These are phyloP conservation scores for Scyliorhinus canicula DNA, from an alignment of 2,797 vertebrate species.

Conservation along the genomic window DNA sequence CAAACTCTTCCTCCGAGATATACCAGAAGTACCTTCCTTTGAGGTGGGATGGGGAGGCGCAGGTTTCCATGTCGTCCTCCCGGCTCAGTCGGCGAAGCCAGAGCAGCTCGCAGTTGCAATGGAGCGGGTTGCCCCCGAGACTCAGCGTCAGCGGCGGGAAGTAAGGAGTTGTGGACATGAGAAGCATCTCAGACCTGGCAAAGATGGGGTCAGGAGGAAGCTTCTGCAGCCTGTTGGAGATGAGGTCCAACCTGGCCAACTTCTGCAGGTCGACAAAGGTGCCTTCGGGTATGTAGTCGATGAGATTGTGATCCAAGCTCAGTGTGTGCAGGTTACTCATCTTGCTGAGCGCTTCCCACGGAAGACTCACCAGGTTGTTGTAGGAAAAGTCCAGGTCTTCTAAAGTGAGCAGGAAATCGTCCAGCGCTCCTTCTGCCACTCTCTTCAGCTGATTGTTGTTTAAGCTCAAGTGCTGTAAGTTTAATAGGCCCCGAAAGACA, in stretches of 20 bases:
- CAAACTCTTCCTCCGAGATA: conserved; percentile 85
- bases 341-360: conserved; percentile 88
- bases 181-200: conserved; percentile 75
- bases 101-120: conserved; percentile 93
- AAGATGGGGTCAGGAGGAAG: conserved; percentile 95
- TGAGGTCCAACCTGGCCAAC: conserved; percentile 85
- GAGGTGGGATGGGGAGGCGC: conserved; percentile 80
- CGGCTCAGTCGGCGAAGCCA: conserved; percentile 86
- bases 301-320: conserved; percentile 93
- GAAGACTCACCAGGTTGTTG: conserved; percentile 84
- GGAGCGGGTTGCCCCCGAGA: conserved; percentile 90
- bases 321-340: conserved; percentile 95
- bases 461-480: conserved; percentile 92
- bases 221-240: conserved; percentile 93
- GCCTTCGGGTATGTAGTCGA: conserved; percentile 81
- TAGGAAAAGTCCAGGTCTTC: conserved; percentile 97
- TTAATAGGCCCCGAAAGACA: conserved; percentile 81
- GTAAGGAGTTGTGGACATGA: conserved; percentile 73
- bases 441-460: conserved; percentile 90
- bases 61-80: conserved; percentile 95
- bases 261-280: conserved; percentile 93
- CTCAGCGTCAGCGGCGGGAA: conserved; percentile 81
- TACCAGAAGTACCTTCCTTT: conserved; percentile 98
- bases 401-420: conserved; percentile 80
- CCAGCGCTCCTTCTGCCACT: conserved; percentile 78